phyloP scores from a whole-genome alignment of 2,113 vertebrate genomes.

The Pedetes capensis region DNA sequence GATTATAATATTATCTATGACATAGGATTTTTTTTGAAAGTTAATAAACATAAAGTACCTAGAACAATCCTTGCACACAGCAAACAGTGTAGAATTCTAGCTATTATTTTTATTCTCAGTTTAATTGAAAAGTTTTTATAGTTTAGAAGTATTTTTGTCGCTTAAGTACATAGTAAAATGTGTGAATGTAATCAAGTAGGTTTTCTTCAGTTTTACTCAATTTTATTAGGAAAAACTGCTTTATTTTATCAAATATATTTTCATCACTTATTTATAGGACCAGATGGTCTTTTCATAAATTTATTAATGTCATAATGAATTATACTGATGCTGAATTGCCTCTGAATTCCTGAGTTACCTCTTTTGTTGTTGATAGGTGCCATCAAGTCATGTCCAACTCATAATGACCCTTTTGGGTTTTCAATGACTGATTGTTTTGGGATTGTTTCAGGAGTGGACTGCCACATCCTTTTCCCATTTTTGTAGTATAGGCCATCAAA shows the following conservation, averaged over 20 bases:
- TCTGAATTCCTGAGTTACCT: neutral
- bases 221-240: slow-evolving; percentile 16
- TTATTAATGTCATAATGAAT: slow-evolving; percentile 6
- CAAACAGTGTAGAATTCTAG: neutral
- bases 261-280: neutral
- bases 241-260: neutral
- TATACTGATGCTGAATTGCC: neutral
- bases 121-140: neutral
- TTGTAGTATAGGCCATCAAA: too few species aligned
- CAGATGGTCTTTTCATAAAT: neutral
- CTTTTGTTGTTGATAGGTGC: too few species aligned
- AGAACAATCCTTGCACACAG: neutral
- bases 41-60: neutral
- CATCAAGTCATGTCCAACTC: too few species aligned
- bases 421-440: too few species aligned
- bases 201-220: neutral
- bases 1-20: neutral
- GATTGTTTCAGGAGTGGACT: too few species aligned
- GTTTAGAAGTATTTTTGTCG: neutral
- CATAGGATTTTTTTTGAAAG: neutral
- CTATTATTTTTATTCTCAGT: neutral
- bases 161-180: too few species aligned
- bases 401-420: too few species aligned
- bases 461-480: too few species aligned
- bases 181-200: neutral